Percentiles rank a stretch among this genome's conserved stretches.
phyloP scores from a whole-genome alignment of 2,797 vertebrate species.

The Cyclopterus lumpus region DNA sequence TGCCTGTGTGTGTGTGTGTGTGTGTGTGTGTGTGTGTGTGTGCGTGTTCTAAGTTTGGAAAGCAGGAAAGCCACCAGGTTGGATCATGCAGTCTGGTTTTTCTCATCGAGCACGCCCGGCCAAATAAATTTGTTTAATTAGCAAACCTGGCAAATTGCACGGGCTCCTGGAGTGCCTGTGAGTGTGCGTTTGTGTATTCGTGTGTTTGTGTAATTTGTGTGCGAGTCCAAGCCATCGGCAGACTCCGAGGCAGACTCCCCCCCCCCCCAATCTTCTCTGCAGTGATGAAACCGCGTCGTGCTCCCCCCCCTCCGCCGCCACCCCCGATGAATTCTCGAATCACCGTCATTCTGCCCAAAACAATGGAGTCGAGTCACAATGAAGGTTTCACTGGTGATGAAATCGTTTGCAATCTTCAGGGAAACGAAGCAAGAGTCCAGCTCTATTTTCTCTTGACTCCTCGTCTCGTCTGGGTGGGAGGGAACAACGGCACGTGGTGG shows the following conservation, averaged over 20 bases:
- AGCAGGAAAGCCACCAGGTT: constrained; percentile 65
- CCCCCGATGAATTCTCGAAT: constrained; percentile 68
- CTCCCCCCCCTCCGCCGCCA: no score
- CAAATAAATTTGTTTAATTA: constrained; percentile 83
- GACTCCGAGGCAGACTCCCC: constrained; percentile 37
- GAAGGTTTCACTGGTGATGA: constrained; percentile 72
- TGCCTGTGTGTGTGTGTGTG: background rate
- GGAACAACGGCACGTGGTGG: background rate
- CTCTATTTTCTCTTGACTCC: constrained; percentile 42
- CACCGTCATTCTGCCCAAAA: constrained; percentile 74
- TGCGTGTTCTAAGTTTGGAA: constrained; percentile 48
- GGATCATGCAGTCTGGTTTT: constrained; percentile 65
- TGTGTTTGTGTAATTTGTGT: constrained; percentile 41
- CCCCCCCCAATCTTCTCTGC: constrained; percentile 34
- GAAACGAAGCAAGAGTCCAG: constrained; percentile 50
- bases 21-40: constrained; percentile 4
- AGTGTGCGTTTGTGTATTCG: constrained; percentile 23
- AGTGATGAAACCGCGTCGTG: constrained; percentile 73
- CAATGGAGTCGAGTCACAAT: constrained; percentile 63
- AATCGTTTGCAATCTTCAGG: constrained; percentile 70
- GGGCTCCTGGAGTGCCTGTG: constrained; percentile 61
- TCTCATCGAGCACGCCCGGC: constrained; percentile 66
- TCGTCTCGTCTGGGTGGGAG: constrained; percentile 45
- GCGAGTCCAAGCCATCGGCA: constrained; percentile 55
- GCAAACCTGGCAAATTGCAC: constrained; percentile 76